phyloP scores from a whole-genome alignment of 2,113 vertebrate genomes.

The Hassar affinis region DNA sequence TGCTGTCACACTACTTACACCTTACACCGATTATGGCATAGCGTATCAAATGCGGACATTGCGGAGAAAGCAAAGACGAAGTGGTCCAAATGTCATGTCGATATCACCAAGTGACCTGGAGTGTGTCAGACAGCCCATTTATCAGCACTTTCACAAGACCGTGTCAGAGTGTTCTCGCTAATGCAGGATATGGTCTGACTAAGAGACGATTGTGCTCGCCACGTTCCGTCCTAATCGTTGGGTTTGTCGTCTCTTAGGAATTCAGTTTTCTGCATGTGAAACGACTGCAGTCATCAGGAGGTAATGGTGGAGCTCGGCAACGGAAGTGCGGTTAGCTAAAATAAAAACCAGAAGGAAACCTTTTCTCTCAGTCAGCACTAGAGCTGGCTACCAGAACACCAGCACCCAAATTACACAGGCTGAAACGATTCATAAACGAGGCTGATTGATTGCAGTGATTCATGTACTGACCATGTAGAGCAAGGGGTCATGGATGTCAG shows the following conservation, averaged over 20 bases:
- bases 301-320: slow-evolving; percentile 11
- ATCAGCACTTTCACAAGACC: background rate
- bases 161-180: background rate
- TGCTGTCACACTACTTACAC: background rate
- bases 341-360: background rate
- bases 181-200: background rate
- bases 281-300: background rate
- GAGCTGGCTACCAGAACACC: background rate
- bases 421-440: background rate
- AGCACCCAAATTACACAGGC: background rate
- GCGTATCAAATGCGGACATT: background rate
- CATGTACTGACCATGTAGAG: too few species aligned
- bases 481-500: background rate
- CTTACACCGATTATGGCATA: background rate
- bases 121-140: background rate
- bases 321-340: slow-evolving; percentile 9
- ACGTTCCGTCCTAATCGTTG: background rate
- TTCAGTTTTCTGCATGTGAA: slow-evolving; percentile 12
- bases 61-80: background rate
- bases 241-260: slow-evolving; percentile 7
- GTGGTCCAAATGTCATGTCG: background rate
- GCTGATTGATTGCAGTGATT: background rate
- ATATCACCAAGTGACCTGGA: slow-evolving; percentile 4
- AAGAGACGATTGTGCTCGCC: background rate
- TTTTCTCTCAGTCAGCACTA: slow-evolving; percentile 2